These are phyloP conservation scores for Saccostrea cuccullata DNA, from an alignment of 1,140 invertebrate species.

Conservation along the genomic window DNA sequence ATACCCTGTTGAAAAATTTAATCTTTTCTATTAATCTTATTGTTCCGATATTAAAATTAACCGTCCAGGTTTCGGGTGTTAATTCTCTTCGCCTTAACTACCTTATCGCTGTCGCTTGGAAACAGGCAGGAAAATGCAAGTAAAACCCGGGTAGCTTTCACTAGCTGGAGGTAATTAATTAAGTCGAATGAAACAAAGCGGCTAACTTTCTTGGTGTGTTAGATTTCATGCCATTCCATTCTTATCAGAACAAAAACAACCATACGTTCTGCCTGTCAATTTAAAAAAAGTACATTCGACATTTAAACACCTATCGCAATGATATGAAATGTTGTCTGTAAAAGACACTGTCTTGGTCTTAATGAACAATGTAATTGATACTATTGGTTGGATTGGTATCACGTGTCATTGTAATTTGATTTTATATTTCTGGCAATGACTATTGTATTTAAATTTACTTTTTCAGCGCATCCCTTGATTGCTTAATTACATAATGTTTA, in stretches of 20 bases:
- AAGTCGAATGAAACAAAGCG: conserved; percentile 12
- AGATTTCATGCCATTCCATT: neutral
- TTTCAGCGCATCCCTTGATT: neutral
- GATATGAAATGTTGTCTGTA: neutral
- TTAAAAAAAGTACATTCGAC: neutral
- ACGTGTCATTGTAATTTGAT: neutral
- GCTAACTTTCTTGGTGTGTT: neutral
- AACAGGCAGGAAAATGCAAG: conserved; percentile 26
- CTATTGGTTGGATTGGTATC: neutral
- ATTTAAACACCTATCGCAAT: neutral
- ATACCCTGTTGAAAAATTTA: conserved; percentile 3
- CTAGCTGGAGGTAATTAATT: conserved; percentile 31
- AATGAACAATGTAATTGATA: conserved; percentile 2
- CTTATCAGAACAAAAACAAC: neutral
- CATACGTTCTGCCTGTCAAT: neutral
- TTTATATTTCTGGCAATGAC: neutral
- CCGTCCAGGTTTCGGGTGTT: neutral
- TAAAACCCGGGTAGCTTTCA: conserved; percentile 13
- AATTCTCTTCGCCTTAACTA: conserved; percentile 1
- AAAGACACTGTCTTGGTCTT: neutral
- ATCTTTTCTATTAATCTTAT: conserved; percentile 27
- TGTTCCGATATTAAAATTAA: conserved; percentile 29
- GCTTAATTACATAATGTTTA: neutral
- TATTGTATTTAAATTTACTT: neutral
- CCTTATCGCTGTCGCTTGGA: conserved; percentile 28